phyloP scores from a whole-genome alignment of 1,140 invertebrate genomes.

The Drosophila mayri region DNA sequence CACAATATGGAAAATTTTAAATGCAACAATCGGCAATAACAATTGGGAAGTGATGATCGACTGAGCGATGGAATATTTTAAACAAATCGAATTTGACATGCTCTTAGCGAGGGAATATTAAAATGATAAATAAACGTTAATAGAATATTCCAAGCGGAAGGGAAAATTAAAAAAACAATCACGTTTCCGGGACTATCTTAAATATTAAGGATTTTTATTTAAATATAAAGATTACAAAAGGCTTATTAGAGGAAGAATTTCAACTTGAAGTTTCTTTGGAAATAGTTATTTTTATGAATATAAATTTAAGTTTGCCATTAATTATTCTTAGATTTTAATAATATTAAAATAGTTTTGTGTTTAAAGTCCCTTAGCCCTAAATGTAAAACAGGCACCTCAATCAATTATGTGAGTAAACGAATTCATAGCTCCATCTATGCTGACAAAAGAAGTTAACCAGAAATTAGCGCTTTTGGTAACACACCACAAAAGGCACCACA shows the following conservation, averaged over 20 bases:
- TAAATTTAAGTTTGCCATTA: not conserved
- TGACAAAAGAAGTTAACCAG: conserved; percentile 30
- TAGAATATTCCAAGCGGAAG: not conserved
- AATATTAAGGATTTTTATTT: too few species aligned
- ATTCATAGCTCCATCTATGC: conserved; percentile 1
- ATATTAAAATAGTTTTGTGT: not conserved
- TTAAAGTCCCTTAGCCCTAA: conserved; percentile 17
- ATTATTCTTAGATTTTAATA: not conserved
- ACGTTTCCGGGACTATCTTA: not conserved
- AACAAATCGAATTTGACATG: conserved; percentile 25
- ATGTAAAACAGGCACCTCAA: conserved; percentile 8
- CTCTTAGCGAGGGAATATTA: conserved; percentile 46
- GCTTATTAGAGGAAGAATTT: not conserved
- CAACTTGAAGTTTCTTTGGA: not conserved
- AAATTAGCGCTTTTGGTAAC: conserved; percentile 53
- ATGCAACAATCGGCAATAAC: conserved; percentile 55
- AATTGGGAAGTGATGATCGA: conserved; percentile 44
- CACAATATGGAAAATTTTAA: conserved; percentile 79
- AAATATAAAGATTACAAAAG: too few species aligned
- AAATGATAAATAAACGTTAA: conserved; percentile 1
- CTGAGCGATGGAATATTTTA: conserved; percentile 4
- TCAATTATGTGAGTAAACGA: conserved; percentile 16
- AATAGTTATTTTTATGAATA: not conserved
- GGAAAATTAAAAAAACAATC: conserved; percentile 4
- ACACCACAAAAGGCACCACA: conserved; percentile 25